A percentile compares a stretch with the other conserved stretches of the same genome.
Evolutionary conservation across 2,113 vertebrate genomes (phyloP).

Genomic region (Grus americana): DNA sequence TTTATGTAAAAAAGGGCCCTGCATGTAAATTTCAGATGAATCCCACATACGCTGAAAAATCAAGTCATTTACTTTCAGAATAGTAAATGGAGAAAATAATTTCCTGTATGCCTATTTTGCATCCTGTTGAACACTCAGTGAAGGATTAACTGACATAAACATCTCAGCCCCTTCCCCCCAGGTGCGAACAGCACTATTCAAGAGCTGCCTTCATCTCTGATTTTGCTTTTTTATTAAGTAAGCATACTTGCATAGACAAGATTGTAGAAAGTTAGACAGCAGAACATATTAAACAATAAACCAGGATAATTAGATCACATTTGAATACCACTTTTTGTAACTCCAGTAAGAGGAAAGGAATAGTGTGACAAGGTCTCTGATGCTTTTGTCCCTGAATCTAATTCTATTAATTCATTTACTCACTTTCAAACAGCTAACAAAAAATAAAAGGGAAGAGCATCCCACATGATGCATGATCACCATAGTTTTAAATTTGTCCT

Average conservation of each 20-base stretch:
- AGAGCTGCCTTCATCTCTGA: not conserved
- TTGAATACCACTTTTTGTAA: not conserved
- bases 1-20: not conserved
- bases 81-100: not conserved
- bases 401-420: not conserved
- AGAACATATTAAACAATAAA: not conserved
- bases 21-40: constrained; percentile 7
- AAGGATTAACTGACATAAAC: not conserved
- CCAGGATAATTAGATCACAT: not conserved
- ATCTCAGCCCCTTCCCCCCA: not conserved
- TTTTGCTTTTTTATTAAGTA: not conserved
- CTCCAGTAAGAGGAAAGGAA: not conserved
- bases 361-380: not conserved
- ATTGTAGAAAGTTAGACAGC: not conserved
- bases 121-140: not conserved
- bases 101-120: not conserved
- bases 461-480: not conserved
- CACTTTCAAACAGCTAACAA: not conserved
- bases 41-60: not conserved
- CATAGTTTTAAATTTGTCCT: not conserved
- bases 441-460: not conserved
- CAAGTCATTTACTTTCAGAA: constrained; percentile 28
- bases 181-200: not conserved
- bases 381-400: not conserved
- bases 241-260: not conserved